A percentile compares a stretch with the other conserved stretches of the same genome.
Conservation (phyloP, 2,113 vertebrate genomes). For the Hyla sarda region DNA sequence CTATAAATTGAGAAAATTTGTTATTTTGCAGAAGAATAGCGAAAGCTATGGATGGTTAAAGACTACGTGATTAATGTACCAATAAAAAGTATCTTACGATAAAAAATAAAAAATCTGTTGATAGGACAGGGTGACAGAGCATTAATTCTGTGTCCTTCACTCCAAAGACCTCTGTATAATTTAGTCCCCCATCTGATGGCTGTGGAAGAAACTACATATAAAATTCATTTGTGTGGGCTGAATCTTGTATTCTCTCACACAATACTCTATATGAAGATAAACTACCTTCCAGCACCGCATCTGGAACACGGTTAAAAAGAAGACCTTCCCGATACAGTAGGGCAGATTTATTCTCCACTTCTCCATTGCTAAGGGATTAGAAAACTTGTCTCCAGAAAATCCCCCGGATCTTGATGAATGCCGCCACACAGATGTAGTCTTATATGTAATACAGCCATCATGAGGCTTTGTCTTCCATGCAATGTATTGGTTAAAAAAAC, state of each 20-base stretch:
- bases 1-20: not conserved
- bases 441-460: constrained; percentile 11
- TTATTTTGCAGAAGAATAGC: constrained; percentile 39
- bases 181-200: constrained; percentile 78
- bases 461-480: not conserved
- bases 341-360: constrained; percentile 26
- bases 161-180: constrained; percentile 81
- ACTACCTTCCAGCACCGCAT: constrained; percentile 72
- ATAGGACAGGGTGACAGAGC: constrained; percentile 76
- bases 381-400: constrained; percentile 21
- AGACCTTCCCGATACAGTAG: constrained; percentile 35
- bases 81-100: constrained; percentile 69
- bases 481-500: not conserved
- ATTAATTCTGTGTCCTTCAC: constrained; percentile 86
- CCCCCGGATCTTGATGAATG: constrained; percentile 20
- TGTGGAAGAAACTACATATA: constrained; percentile 75
- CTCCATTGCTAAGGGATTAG: not conserved
- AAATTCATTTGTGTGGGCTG: constrained; percentile 78
- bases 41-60: constrained; percentile 63
- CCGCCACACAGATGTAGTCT: not conserved
- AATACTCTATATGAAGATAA: constrained; percentile 72
- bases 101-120: constrained; percentile 72
- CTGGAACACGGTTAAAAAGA: constrained; percentile 67
- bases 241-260: constrained; percentile 72
- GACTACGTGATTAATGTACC: constrained; percentile 72